phyloP scores from a whole-genome alignment of 1,140 invertebrate genomes.

The Brachionus asplanchnoidis region DNA sequence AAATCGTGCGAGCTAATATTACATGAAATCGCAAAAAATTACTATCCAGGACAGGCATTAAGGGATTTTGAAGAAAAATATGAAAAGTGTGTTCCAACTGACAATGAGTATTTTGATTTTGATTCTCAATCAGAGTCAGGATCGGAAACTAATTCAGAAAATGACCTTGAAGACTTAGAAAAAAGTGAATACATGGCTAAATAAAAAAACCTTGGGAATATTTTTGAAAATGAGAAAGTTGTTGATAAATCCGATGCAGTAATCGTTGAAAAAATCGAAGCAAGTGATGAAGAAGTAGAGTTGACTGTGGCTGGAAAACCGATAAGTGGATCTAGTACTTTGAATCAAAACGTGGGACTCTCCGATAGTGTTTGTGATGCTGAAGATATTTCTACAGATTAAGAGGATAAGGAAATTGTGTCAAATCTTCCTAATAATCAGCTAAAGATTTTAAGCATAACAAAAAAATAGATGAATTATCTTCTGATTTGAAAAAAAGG shows the following conservation, averaged over 20 bases:
- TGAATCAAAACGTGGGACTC: constrained; percentile 9
- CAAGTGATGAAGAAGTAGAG: not conserved
- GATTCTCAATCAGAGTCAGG: not conserved
- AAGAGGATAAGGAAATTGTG: too few species aligned
- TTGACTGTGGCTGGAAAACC: not conserved
- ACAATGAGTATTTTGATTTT: not conserved
- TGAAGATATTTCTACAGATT: too few species aligned
- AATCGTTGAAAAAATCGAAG: not conserved
- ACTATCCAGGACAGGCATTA: too few species aligned
- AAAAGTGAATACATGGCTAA: not conserved
- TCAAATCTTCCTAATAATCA: too few species aligned
- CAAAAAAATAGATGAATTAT: too few species aligned
- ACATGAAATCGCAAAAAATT: too few species aligned
- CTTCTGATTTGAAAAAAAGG: too few species aligned
- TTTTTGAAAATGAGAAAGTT: not conserved
- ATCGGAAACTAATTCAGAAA: not conserved
- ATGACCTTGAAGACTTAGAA: not conserved
- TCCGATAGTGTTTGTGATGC: constrained; percentile 4
- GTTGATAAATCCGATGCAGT: not conserved
- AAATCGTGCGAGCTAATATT: too few species aligned
- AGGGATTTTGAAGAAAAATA: too few species aligned
- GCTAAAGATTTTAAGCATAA: too few species aligned
- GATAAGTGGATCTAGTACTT: not conserved
- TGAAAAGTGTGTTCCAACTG: too few species aligned
- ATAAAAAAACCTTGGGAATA: not conserved